Conservation (phyloP, 2,888 invertebrate species). For the Osmoderma eremita region DNA sequence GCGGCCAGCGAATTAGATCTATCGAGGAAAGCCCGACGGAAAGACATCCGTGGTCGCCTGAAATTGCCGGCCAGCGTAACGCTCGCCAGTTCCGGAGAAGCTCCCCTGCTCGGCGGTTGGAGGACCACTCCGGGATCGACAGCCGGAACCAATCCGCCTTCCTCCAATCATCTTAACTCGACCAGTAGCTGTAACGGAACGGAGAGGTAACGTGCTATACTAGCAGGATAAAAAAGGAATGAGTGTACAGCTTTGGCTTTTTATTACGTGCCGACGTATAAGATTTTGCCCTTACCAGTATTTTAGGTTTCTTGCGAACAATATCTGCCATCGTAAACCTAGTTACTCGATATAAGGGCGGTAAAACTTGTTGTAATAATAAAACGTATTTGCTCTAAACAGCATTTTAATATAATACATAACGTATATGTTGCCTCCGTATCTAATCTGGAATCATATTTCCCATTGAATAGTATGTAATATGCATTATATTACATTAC, state of each 20-base stretch:
- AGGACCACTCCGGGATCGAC: constrained; percentile 67
- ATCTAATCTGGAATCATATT: no score
- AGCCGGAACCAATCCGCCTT: constrained; percentile 67
- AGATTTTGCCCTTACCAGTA: constrained; percentile 1
- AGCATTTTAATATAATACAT: background rate
- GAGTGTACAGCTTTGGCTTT: background rate
- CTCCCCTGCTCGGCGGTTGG: constrained; percentile 78
- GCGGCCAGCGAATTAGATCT: constrained; percentile 82
- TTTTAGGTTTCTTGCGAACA: background rate
- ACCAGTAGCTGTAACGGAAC: constrained; percentile 74
- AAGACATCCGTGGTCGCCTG: constrained; percentile 70
- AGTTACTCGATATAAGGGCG: no score
- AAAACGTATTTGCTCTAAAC: no score
- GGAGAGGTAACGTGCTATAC: constrained; percentile 67
- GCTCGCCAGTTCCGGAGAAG: constrained; percentile 78
- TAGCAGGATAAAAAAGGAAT: background rate
- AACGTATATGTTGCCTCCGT: no score
- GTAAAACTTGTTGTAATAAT: no score
- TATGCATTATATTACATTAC: no score
- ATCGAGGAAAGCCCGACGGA: constrained; percentile 75
- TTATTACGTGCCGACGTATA: constrained; percentile 12
- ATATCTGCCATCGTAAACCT: background rate
- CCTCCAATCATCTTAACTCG: constrained; percentile 71
- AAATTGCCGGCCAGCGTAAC: constrained; percentile 70
- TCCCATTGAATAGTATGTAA: no score